These are phyloP conservation scores for Stichopus horrens DNA, from an alignment of 53 echinoderm and acorn worm genomes.

Conservation along the genomic window DNA sequence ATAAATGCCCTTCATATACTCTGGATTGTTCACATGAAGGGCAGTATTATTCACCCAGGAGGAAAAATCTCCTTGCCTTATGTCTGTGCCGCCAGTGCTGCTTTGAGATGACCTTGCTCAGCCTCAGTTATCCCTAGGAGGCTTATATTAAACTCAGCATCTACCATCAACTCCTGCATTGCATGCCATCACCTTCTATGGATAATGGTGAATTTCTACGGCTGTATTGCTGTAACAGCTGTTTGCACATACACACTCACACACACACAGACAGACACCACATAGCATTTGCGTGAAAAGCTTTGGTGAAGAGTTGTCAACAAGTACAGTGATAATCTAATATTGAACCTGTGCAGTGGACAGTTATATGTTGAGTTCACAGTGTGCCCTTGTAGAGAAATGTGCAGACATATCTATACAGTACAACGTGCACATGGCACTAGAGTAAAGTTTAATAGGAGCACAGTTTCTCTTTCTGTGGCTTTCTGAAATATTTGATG, in stretches of 20 bases:
- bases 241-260: neutral
- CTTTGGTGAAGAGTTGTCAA: no score
- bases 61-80: neutral
- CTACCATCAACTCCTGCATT: neutral
- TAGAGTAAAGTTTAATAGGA: no score
- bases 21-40: neutral
- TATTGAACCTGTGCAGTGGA: no score
- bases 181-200: slow-evolving; percentile 46
- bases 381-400: no score
- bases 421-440: no score
- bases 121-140: slow-evolving; percentile 27
- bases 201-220: neutral
- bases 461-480: no score
- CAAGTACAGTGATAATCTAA: no score
- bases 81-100: neutral
- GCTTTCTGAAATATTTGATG: no score
- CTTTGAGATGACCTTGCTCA: neutral
- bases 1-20: neutral
- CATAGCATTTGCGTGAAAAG: no score
- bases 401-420: no score
- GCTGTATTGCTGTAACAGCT: slow-evolving; percentile 5
- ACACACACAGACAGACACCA: no score
- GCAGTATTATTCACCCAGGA: neutral
- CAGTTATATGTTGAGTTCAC: no score
- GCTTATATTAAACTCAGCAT: neutral